Evolutionary conservation across 2,113 vertebrate species (phyloP), one percentile per base, ranked within the genome.

Genomic region (Haemorhous mexicanus): DNA sequence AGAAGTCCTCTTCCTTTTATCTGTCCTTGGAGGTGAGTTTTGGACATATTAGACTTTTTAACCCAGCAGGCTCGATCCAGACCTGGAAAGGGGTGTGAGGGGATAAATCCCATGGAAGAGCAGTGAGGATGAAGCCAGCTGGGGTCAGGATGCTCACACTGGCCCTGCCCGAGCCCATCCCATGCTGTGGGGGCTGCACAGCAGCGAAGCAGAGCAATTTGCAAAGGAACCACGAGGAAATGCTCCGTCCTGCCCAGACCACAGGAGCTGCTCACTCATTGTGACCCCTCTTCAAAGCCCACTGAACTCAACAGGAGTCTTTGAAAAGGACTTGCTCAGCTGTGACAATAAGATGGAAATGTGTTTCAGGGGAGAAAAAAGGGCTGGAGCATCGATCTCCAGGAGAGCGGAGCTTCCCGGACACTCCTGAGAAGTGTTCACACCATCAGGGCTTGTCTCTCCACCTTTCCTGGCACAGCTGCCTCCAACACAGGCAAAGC

Each of bases 11-110:
- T 56, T 96, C 83, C 58, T 97, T 98, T 98, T 98, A 99, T 98
- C 98, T 98, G 97, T 99, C 98, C 95, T 99, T 99, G 50, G 98
- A 98, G 26, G 98, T 99, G 92, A 99, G 98, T 92, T 99, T 99
- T 96, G 28, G 52, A 53, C 10, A 30, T 30, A 30, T 30, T 11
- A 5, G 52, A 30, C 17, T 53, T 95, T 70, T 85, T 82, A 95
- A 62, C 74, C 64, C 53, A 35, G n/a, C 39, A 90, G 78, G 80
- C 37, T 66, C 7, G 14, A 73, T 73, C 66, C 70, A 76, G 62
- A 69, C 8, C 49, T 58, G 46, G 74, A 62, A 85, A 69, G 0
- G 30, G 58, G 63, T 70, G 49, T 1, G 2, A 73, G 73, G 86
- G 69, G 62, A 64, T 73, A 53, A 73, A 89, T 58, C 74, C 66